phyloP scores from a whole-genome alignment of 2,888 invertebrate species.

The Hirtodrosophila histrioides region DNA sequence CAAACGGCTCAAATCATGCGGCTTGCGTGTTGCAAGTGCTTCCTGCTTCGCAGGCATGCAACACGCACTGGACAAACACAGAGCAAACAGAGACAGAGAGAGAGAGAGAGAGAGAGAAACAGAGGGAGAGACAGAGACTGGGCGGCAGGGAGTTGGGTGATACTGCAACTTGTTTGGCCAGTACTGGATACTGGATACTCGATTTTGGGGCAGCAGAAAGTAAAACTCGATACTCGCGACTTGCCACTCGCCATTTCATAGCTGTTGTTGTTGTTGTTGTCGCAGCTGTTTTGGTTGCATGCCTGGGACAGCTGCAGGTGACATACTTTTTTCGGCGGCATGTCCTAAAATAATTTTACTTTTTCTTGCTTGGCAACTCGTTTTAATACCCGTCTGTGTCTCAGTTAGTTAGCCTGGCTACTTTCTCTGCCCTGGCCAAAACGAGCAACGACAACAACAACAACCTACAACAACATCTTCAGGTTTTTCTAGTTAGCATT shows the following conservation, averaged over 20 bases:
- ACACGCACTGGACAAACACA: constrained; percentile 60
- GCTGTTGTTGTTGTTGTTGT: constrained; percentile 11
- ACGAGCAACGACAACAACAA: constrained; percentile 12
- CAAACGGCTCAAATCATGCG: constrained; percentile 61
- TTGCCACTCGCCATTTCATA: constrained; percentile 7
- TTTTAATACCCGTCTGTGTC: constrained; percentile 36
- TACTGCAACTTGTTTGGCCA: constrained; percentile 63
- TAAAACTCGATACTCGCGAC: constrained; percentile 53
- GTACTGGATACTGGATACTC: constrained; percentile 49
- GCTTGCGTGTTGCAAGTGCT: constrained; percentile 76
- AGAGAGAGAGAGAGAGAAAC: constrained; percentile 6
- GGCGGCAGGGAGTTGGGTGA: background rate
- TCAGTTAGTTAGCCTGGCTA: constrained; percentile 31
- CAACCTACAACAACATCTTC: constrained; percentile 25
- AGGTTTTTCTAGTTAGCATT: constrained; percentile 66
- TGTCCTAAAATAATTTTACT: constrained; percentile 77
- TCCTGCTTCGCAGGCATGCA: constrained; percentile 70
- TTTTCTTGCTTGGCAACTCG: constrained; percentile 65
- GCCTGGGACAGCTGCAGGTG: constrained; percentile 64
- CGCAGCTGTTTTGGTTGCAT: constrained; percentile 30
- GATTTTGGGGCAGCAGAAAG: constrained; percentile 68
- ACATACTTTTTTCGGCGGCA: constrained; percentile 67
- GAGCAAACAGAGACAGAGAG: background rate
- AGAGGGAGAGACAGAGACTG: constrained; percentile 8
- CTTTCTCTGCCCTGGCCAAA: constrained; percentile 66